Base-by-base conservation (phyloP, 2,888 invertebrate species). In the Drosophila melanosoma region DNA sequence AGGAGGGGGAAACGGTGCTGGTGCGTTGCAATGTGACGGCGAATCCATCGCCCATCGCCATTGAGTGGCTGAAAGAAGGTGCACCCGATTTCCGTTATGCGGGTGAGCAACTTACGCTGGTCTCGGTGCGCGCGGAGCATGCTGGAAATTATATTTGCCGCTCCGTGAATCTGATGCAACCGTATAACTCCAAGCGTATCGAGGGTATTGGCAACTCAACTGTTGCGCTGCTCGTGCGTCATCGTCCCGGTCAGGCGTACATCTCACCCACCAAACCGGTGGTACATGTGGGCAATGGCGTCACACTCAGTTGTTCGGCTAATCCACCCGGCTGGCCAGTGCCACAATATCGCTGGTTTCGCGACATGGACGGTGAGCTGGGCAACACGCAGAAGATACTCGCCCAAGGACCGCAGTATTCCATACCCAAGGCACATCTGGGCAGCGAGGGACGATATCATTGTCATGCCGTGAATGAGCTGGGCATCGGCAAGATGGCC, bases 291-390 rank as follows among this genome's bases (percentile, higher is more conserved):
- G 97, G 97, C 1, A 95, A 96, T 4, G 95, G 96, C 0, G 97
- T 97, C 1, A 97, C 97, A 5, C 94, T 97, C n/a, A 97, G 97
- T 0, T 98, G 98, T 91, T 96, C 96, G 52, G 97, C 98, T 0
- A 96, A 95, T 74, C 98, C 98, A 0, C 97, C 97, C 0, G 98
- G 98, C 15, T 98, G 97, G 96, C 98, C 98, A 0, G 96, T 96
- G 35, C 97, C 98, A 0, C 96, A 97, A 90, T 98, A 96, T 93
- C 95, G 97, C 69, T 98, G 98, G 98, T 97, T 97, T 94, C 95
- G 96, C 63, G 96, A 97, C 87, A 95, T 95, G 67, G 94, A 94
- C 3, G 95, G 95, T 10, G 94, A 95, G 4, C 75, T 89, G 51
- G 87, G 89, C 15, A 93, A 94, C 12, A 94, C 95, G 3, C 95